Base-by-base conservation (phyloP, 2,113 vertebrate genomes). In the Dinomys branickii region DNA sequence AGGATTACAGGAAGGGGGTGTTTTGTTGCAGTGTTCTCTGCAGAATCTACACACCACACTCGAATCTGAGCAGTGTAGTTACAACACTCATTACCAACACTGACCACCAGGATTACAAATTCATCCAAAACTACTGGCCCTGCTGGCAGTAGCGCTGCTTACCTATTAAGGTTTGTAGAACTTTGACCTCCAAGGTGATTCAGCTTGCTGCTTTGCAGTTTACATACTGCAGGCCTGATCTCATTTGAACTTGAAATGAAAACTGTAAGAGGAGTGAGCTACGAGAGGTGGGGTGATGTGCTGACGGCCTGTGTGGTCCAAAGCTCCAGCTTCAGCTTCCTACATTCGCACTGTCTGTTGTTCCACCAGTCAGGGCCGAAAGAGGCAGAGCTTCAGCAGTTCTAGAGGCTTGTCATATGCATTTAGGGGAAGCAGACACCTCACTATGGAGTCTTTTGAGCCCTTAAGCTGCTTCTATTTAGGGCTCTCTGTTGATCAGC, bases 381-480 rank as follows among this genome's bases (percentile, higher is more conserved):
- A 82, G 65, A 41, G 58, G 35, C 10, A 30, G 63, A 73, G 88
- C 59, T 88, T 87, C 69, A 83, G 81, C 93, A 92, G 47, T 85
- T 93, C 77, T 83, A 67, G 83, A 95, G 56, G 63, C 91, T 85
- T 87, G 81, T 88, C 87, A 0, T 84, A 50, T 90, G 94, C 78
- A 93, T 90, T 75, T 91, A 94, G 87, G 89, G 92, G 92, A 92
- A 94, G 84, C 90, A 78, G 92, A 93, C 75, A 95, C 94, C 81
- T 96, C 88, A 96, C 96, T 93, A 82, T 85, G 85, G 82, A 90
- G 75, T 85, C 90, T 92, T 94, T 59, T 88, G 69, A 95, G 75
- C 35, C 52, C 77, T 96, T 94, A 88, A 81, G 52, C 80, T 78
- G 63, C 58, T 97, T 94, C 90, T 96, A 86, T 97, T 97, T 97